Evolutionary conservation across 2,888 invertebrate genomes (phyloP).

Genomic region (Elegia similella): DNA sequence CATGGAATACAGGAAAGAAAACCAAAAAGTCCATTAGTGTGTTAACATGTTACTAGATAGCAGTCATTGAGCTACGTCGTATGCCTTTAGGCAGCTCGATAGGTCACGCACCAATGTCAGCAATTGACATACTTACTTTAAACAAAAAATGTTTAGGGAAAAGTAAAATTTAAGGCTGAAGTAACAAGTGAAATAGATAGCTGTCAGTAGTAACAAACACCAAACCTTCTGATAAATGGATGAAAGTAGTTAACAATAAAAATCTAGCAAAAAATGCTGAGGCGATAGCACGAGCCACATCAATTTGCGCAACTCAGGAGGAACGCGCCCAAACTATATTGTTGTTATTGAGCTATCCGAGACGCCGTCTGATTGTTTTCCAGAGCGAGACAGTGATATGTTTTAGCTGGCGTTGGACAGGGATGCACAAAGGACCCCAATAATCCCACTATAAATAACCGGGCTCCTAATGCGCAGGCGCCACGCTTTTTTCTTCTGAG

Average conservation of each 20-base stretch:
- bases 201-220: neutral
- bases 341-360: constrained; percentile 13
- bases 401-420: constrained; percentile 28
- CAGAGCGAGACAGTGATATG: constrained; percentile 1
- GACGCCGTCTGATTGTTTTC: constrained; percentile 16
- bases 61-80: no score
- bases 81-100: no score
- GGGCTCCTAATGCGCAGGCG: constrained; percentile 67
- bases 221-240: neutral
- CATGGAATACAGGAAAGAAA: no score
- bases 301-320: constrained; percentile 1
- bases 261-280: neutral
- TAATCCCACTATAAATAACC: constrained; percentile 69
- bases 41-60: no score
- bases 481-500: constrained; percentile 53
- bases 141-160: no score
- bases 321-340: constrained; percentile 3
- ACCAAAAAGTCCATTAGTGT: no score
- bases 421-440: constrained; percentile 40
- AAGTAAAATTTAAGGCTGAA: neutral
- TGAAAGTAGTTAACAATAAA: neutral
- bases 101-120: no score
- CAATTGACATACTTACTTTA: no score
- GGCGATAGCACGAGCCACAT: constrained; percentile 11
- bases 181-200: neutral